Conservation (phyloP, 2,113 vertebrate species). For the Pao palembangensis region DNA sequence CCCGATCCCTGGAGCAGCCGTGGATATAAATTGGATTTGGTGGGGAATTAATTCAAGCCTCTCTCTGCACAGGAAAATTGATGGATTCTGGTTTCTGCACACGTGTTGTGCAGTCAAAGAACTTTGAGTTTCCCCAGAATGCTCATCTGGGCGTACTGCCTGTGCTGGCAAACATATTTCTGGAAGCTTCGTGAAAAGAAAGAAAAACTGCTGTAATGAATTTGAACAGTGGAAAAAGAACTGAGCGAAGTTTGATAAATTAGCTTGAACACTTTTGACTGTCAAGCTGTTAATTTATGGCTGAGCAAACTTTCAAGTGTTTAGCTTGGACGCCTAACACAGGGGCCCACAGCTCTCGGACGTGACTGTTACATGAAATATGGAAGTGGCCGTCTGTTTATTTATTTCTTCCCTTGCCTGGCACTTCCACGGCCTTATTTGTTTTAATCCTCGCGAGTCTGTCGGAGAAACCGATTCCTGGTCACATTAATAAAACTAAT, state of each 20-base stretch:
- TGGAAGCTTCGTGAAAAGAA: slow-evolving; percentile 49
- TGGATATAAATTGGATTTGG: slow-evolving; percentile 48
- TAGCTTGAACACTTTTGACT: slow-evolving; percentile 79
- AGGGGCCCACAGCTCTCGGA: slow-evolving; percentile 70
- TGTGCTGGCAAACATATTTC: slow-evolving; percentile 43
- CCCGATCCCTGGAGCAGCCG: slow-evolving; percentile 37
- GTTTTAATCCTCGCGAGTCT: slow-evolving; percentile 77
- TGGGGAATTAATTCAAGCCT: slow-evolving; percentile 49
- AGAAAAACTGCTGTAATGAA: slow-evolving; percentile 68
- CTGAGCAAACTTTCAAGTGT: slow-evolving; percentile 77
- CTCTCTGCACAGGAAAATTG: slow-evolving; percentile 37
- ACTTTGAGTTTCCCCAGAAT: slow-evolving; percentile 43
- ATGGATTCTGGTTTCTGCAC: slow-evolving; percentile 24
- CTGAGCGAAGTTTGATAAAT: slow-evolving; percentile 73
- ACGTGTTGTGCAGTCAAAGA: slow-evolving; percentile 36
- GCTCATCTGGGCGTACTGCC: slow-evolving; percentile 27
- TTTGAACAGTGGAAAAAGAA: slow-evolving; percentile 63
- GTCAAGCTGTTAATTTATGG: slow-evolving; percentile 78
- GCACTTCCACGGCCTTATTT: slow-evolving; percentile 73
- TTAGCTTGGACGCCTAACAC: slow-evolving; percentile 77
- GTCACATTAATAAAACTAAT: slow-evolving; percentile 82
- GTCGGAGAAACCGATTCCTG: slow-evolving; percentile 77
- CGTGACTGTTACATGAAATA: slow-evolving; percentile 75
- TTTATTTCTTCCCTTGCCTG: slow-evolving; percentile 72
- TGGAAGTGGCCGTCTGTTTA: slow-evolving; percentile 69